Conservation (phyloP, 2,888 invertebrate genomes). For the Cephus pulcher region DNA sequence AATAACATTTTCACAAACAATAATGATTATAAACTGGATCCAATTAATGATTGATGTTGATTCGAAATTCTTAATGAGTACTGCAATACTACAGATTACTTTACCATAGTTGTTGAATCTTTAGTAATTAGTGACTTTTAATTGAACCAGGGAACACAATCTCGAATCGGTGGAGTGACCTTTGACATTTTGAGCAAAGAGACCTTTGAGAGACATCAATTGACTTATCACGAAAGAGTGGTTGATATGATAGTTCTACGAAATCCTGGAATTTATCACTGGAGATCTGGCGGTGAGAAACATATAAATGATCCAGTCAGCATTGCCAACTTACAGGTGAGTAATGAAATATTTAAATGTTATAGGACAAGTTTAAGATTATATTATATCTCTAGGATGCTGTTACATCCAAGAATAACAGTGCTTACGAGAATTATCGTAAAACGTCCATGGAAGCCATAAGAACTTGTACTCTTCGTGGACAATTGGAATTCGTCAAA, state of each 20-base stretch:
- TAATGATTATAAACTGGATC: conserved; percentile 55
- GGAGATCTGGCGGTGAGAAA: conserved; percentile 97
- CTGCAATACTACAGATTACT: conserved; percentile 8
- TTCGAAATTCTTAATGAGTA: conserved; percentile 45
- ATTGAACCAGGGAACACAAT: conserved; percentile 73
- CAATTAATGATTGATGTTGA: conserved; percentile 53
- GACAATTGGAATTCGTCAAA: conserved; percentile 89
- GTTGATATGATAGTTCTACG: conserved; percentile 81
- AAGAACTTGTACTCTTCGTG: conserved; percentile 88
- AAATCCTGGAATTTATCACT: conserved; percentile 95
- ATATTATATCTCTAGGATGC: conserved; percentile 79
- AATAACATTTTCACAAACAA: neutral
- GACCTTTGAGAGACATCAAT: conserved; percentile 82
- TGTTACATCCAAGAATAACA: conserved; percentile 80
- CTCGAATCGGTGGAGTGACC: conserved; percentile 88
- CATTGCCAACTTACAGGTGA: conserved; percentile 78
- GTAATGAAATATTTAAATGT: neutral
- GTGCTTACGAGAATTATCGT: conserved; percentile 86
- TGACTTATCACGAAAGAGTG: conserved; percentile 77
- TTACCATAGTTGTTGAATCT: conserved; percentile 10
- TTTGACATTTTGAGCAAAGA: conserved; percentile 91
- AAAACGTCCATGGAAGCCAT: conserved; percentile 90
- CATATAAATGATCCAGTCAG: conserved; percentile 95
- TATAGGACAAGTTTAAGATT: neutral
- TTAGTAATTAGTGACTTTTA: conserved; percentile 1